Evolutionary conservation across 1,140 invertebrate species (phyloP).

Genomic region (Drosophila subpulchrella): DNA sequence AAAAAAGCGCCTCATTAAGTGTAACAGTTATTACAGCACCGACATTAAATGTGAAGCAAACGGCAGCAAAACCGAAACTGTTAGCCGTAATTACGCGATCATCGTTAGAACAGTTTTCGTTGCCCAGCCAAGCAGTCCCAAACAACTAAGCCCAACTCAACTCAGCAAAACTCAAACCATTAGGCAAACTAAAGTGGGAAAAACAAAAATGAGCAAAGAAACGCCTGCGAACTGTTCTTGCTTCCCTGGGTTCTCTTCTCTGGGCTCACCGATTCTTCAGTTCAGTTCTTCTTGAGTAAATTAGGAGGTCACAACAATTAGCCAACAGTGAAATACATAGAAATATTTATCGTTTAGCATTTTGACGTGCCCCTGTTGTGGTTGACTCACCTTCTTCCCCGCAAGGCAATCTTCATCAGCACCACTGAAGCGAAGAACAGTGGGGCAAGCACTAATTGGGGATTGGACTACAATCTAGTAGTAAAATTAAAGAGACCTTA

Average conservation of each 20-base stretch:
- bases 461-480: too few relatives aligned
- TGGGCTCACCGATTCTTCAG: conserved; percentile 11
- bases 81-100: conserved; percentile 69
- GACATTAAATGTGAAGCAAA: conserved; percentile 32
- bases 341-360: conserved; percentile 75
- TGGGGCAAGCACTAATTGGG: conserved; percentile 1
- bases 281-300: conserved; percentile 83
- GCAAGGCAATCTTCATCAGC: conserved; percentile 18
- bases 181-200: conserved; percentile 58
- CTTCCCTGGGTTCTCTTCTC: conserved; percentile 1
- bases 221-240: conserved; percentile 19
- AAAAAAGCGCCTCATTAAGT: conserved; percentile 60
- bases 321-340: conserved; percentile 79
- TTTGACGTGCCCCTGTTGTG: conserved; percentile 66
- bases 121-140: conserved; percentile 44
- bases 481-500: too few relatives aligned
- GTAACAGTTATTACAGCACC: conserved; percentile 78
- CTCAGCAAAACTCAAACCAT: conserved; percentile 37
- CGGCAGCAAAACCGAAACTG: conserved; percentile 48
- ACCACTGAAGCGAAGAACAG: conserved; percentile 18
- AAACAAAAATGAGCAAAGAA: conserved; percentile 31
- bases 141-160: conserved; percentile 33
- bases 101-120: conserved; percentile 81
- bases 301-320: conserved; percentile 84
- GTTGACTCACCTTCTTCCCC: conserved; percentile 14